These are phyloP conservation scores for Glaucomys volans DNA, from an alignment of 2,113 vertebrate genomes.

Conservation along the genomic window DNA sequence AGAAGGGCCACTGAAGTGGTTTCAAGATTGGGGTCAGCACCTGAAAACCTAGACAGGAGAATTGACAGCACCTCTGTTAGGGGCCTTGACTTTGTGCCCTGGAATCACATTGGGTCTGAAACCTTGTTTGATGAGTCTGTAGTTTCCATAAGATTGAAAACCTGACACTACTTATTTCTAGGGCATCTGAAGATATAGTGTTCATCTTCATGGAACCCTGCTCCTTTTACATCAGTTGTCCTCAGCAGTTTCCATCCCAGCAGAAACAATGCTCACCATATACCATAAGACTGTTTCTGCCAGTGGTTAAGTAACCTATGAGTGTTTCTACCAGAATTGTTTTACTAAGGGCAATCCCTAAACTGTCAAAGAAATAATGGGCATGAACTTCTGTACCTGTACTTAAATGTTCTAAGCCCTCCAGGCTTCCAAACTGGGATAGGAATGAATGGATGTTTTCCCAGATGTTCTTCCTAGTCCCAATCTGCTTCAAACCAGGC, in stretches of 20 bases:
- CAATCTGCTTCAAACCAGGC: background rate
- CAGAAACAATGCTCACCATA: background rate
- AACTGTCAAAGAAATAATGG: background rate
- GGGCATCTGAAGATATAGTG: conserved; percentile 4
- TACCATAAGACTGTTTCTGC: background rate
- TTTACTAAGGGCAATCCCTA: background rate
- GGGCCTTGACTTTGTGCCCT: background rate
- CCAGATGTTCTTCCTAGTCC: background rate
- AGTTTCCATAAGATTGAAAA: background rate
- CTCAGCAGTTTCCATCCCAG: conserved; percentile 8
- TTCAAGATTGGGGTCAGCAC: background rate
- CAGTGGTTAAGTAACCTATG: background rate
- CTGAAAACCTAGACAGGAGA: background rate
- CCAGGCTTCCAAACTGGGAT: background rate
- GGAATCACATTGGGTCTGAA: background rate
- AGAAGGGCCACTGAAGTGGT: background rate
- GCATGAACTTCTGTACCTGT: background rate
- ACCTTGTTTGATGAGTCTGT: background rate
- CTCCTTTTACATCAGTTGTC: background rate
- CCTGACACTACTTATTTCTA: background rate
- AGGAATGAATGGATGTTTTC: background rate
- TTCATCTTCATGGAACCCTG: background rate
- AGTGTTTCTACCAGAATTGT: conserved; percentile 25
- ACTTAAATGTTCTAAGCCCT: background rate
- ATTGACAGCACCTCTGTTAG: background rate